Evolutionary conservation across 2,888 invertebrate species (phyloP), one percentile per base, ranked within the genome.

Genomic region (Leptopilina myrica): DNA sequence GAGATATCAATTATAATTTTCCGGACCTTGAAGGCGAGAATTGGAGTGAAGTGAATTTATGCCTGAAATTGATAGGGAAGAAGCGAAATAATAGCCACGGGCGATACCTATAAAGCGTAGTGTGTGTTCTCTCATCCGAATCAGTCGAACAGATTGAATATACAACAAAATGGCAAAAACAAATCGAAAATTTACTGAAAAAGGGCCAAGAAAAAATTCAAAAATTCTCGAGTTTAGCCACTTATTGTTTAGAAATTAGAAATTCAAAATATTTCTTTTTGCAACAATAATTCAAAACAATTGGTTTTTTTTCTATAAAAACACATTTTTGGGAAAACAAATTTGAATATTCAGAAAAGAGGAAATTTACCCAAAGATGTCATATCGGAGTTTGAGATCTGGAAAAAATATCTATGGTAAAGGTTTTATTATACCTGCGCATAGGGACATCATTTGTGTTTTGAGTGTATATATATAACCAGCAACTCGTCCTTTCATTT

Each of bases 401-500:
- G 5, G n/a, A 9, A 73, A 73, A 73, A 56, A 49, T 43, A 33
- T 53, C 56, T 73, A 33, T 56, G 73, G 53, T 43, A 46, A 73
- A 73, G n/a, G 26, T 53, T 56, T 56, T 73, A 62, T 73, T 69
- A 33, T 73, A 73, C 33, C 56, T 73, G 73, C 49, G 73, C 49
- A 43, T 43, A 49, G 49, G 49, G 33, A 73, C 73, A 73, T n/a
- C 73, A 56, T 33, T 73, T 73, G 73, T 73, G 73, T 33, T 40
- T 56, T 1, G 56, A n/a, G 69, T 33, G 69, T 53, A 33, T 20
- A 20, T 20, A 20, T 20, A 20, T 33, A 56, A 73, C 43, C 53
- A 33, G 67, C 73, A 49, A 78, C 76, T 79, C 76, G 26, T 79
- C 81, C 67, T 77, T 78, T 80, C 67, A 65, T 26, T 64, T 69